phyloP scores from a whole-genome alignment of 2,797 vertebrate species.

The Cuculus canorus region DNA sequence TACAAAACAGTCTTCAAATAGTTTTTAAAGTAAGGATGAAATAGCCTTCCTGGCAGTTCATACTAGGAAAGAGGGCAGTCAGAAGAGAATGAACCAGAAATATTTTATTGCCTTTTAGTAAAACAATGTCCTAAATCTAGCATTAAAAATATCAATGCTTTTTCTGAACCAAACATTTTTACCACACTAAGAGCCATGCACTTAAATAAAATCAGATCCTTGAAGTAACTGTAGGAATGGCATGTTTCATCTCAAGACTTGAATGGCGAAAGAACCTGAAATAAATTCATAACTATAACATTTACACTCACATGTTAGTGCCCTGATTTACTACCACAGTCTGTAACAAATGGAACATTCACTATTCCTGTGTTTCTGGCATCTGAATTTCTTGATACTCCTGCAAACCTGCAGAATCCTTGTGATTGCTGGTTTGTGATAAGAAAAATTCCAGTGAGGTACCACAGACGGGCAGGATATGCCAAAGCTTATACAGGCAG shows the following conservation, averaged over 20 bases:
- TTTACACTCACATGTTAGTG: not conserved
- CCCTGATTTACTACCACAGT: not conserved
- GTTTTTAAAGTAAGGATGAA: not conserved
- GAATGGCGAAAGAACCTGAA: not conserved
- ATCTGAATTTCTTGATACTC: not conserved
- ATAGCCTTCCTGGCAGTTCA: not conserved
- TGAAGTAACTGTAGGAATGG: not conserved
- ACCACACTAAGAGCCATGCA: not conserved
- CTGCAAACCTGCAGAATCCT: not conserved
- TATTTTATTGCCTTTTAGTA: not conserved
- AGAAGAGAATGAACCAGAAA: not conserved
- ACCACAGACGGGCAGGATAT: not conserved
- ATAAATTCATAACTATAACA: not conserved
- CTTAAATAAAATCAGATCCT: not conserved
- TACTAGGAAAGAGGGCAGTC: not conserved
- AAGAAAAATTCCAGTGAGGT: not conserved
- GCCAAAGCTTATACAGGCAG: not conserved
- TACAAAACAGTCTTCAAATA: not conserved
- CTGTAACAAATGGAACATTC: not conserved
- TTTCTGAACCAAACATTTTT: not conserved
- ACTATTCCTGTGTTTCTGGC: not conserved
- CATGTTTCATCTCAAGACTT: not conserved
- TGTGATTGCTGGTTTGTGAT: accelerated
- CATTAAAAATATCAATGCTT: not conserved
- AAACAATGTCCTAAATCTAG: not conserved